These are phyloP conservation scores for Spodoptera littoralis DNA, from an alignment of 2,888 invertebrate species.

Conservation along the genomic window DNA sequence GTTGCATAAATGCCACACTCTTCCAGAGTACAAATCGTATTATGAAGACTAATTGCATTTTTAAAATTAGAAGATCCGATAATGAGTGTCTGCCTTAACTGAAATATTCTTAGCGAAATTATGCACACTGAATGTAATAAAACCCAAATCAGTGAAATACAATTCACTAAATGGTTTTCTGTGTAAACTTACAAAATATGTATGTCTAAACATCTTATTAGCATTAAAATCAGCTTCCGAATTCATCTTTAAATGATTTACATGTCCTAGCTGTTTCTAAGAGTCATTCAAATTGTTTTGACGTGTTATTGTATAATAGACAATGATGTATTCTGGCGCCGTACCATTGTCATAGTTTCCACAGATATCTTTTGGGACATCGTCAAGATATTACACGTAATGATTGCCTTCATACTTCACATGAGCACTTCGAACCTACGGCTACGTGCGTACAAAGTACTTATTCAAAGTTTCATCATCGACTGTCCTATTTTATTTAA, in stretches of 20 bases:
- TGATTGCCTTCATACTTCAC: slow-evolving; percentile 37
- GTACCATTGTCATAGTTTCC: slow-evolving; percentile 68
- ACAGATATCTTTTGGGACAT: slow-evolving; percentile 73
- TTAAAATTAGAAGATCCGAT: background rate
- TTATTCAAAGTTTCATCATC: slow-evolving; percentile 21
- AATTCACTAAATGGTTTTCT: background rate
- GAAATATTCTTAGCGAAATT: too few relatives aligned
- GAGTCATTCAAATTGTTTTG: slow-evolving; percentile 25
- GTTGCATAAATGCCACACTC: too few relatives aligned
- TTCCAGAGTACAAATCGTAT: too few relatives aligned
- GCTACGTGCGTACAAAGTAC: slow-evolving; percentile 1
- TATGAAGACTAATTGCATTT: background rate
- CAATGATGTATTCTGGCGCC: slow-evolving; percentile 69
- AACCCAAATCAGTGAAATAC: slow-evolving; percentile 25
- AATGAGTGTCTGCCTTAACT: background rate
- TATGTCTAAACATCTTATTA: slow-evolving; percentile 27
- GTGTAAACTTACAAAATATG: slow-evolving; percentile 10
- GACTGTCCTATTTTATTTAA: slow-evolving; percentile 14
- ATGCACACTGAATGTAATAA: too few relatives aligned
- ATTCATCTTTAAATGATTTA: slow-evolving; percentile 32
- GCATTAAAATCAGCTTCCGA: slow-evolving; percentile 45
- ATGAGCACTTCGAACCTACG: slow-evolving; percentile 20
- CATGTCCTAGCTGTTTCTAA: slow-evolving; percentile 39
- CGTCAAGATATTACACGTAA: slow-evolving; percentile 48
- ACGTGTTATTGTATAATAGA: slow-evolving; percentile 61